Conservation (phyloP, 2,888 invertebrate species). For the Drosophila percnosoma region DNA sequence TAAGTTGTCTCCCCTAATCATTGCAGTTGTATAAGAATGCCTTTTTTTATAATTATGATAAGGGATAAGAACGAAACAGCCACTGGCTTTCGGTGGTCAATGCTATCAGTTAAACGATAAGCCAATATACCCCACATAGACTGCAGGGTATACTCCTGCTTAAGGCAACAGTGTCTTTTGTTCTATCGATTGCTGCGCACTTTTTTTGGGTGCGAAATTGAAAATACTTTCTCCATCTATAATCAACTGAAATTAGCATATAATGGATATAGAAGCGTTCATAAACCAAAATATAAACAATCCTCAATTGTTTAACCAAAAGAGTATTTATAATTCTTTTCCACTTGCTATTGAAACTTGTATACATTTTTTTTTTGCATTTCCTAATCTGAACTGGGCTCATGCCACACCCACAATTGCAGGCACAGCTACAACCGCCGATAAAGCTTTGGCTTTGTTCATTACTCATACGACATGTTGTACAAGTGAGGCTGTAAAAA, state of each 20-base stretch:
- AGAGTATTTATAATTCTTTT: conserved; percentile 17
- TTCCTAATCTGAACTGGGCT: not conserved
- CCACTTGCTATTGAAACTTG: conserved; percentile 7
- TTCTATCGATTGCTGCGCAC: conserved; percentile 8
- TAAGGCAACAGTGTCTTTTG: not conserved
- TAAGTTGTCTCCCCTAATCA: conserved; percentile 18
- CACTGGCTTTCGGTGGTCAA: conserved; percentile 5
- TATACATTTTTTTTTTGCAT: not conserved
- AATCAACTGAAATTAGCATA: conserved; percentile 6
- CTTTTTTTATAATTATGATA: not conserved
- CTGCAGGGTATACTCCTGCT: conserved; percentile 16
- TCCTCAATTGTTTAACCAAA: not conserved
- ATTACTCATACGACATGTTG: conserved; percentile 58
- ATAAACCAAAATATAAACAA: conserved; percentile 14
- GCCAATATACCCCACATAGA: not conserved
- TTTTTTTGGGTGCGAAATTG: not conserved
- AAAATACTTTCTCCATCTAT: conserved; percentile 13
- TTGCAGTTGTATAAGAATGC: conserved; percentile 15
- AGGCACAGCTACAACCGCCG: not conserved
- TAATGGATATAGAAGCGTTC: conserved; percentile 3
- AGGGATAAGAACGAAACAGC: conserved; percentile 4
- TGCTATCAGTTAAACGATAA: conserved; percentile 15
- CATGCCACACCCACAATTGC: conserved; percentile 1
- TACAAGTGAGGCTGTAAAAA: conserved; percentile 46
- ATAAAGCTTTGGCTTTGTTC: conserved; percentile 8